Conservation (phyloP, 2,888 invertebrate species). For the Dynastes tityus region DNA sequence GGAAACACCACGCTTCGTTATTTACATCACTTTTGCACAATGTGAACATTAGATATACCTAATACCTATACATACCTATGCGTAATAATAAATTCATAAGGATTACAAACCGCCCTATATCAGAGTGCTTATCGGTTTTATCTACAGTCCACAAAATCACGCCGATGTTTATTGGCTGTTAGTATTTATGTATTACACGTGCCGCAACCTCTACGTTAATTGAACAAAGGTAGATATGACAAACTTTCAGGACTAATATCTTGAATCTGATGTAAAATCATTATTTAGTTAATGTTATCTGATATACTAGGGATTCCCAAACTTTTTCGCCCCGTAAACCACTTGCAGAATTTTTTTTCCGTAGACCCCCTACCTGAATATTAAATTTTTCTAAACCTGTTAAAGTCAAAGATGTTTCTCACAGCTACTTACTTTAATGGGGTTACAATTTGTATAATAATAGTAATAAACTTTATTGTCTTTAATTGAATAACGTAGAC, state of each 20-base stretch:
- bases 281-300: too few species aligned
- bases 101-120: background rate
- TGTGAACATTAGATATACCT: background rate
- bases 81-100: conserved; percentile 11
- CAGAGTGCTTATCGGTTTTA: conserved; percentile 3
- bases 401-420: too few species aligned
- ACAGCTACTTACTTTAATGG: too few species aligned
- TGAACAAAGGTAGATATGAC: background rate
- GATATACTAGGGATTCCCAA: too few species aligned
- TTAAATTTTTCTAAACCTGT: too few species aligned
- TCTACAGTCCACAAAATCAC: conserved; percentile 12
- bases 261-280: background rate
- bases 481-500: too few species aligned
- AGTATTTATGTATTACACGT: conserved; percentile 29
- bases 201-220: conserved; percentile 17
- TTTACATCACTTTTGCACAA: conserved; percentile 10
- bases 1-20: background rate
- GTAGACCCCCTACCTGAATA: too few species aligned
- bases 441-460: too few species aligned
- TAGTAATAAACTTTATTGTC: too few species aligned
- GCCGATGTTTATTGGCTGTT: conserved; percentile 11
- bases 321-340: too few species aligned
- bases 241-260: background rate
- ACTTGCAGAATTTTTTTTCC: too few species aligned
- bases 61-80: background rate